Percentiles rank a stretch among this genome's conserved stretches.
phyloP scores from a whole-genome alignment of 2,113 vertebrate genomes.

The Pseudopipra pipra region DNA sequence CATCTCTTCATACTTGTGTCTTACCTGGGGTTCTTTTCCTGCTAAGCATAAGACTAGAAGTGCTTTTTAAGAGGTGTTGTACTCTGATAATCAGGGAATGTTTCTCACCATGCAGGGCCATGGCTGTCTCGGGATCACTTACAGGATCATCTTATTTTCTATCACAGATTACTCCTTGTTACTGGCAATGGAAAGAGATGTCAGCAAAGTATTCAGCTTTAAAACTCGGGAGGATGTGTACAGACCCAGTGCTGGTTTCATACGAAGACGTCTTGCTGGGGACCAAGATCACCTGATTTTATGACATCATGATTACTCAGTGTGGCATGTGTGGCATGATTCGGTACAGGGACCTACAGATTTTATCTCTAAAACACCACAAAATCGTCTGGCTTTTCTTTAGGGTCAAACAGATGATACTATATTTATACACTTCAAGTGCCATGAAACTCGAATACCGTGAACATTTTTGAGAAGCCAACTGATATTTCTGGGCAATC shows the following conservation, averaged over 20 bases:
- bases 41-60: background rate
- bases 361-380: background rate
- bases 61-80: background rate
- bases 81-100: background rate
- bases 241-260: background rate
- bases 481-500: background rate
- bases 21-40: background rate
- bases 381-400: background rate
- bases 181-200: background rate
- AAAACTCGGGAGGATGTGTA: background rate
- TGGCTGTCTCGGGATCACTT: background rate
- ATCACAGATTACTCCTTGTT: background rate
- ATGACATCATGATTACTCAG: background rate
- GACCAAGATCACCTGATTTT: rapidly evolving
- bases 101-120: background rate
- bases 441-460: background rate
- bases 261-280: background rate
- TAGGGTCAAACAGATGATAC: background rate
- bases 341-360: background rate
- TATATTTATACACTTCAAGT: background rate
- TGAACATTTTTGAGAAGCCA: background rate
- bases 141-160: background rate
- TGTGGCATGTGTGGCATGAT: background rate
- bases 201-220: background rate
- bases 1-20: background rate